phyloP scores from a whole-genome alignment of 1,140 invertebrate species.

The Diorhabda elongata region DNA sequence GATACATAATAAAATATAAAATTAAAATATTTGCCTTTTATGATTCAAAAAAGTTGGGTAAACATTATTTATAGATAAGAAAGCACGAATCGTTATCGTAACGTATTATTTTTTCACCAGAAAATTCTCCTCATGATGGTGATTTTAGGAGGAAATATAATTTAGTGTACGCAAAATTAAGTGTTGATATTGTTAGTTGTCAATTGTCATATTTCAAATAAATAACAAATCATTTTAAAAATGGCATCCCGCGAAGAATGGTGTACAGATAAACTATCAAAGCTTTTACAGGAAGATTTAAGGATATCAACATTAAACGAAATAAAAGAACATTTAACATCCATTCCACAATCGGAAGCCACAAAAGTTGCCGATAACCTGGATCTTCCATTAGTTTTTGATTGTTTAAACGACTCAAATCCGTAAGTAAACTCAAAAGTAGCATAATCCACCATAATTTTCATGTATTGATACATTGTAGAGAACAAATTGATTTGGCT shows the following conservation, averaged over 20 bases:
- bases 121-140: too few relatives aligned
- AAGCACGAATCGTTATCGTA: too few relatives aligned
- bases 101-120: too few relatives aligned
- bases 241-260: slow-evolving; percentile 44
- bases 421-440: slow-evolving; percentile 39
- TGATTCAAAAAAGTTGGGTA: too few relatives aligned
- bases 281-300: slow-evolving; percentile 42
- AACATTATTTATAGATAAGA: too few relatives aligned
- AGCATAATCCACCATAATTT: slow-evolving; percentile 9
- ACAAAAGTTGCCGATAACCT: slow-evolving; percentile 40
- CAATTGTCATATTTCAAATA: background rate
- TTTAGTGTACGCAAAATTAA: too few relatives aligned
- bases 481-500: slow-evolving; percentile 53
- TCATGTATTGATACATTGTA: slow-evolving; percentile 37
- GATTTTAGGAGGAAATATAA: too few relatives aligned
- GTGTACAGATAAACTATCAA: slow-evolving; percentile 45
- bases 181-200: background rate
- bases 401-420: slow-evolving; percentile 47
- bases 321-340: slow-evolving; percentile 45
- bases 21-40: too few relatives aligned
- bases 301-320: slow-evolving; percentile 47
- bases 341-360: slow-evolving; percentile 42
- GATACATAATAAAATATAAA: too few relatives aligned
- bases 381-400: slow-evolving; percentile 46
- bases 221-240: slow-evolving; percentile 18